Conservation (phyloP, 2,888 invertebrate genomes). For the Eupithecia centaureata region DNA sequence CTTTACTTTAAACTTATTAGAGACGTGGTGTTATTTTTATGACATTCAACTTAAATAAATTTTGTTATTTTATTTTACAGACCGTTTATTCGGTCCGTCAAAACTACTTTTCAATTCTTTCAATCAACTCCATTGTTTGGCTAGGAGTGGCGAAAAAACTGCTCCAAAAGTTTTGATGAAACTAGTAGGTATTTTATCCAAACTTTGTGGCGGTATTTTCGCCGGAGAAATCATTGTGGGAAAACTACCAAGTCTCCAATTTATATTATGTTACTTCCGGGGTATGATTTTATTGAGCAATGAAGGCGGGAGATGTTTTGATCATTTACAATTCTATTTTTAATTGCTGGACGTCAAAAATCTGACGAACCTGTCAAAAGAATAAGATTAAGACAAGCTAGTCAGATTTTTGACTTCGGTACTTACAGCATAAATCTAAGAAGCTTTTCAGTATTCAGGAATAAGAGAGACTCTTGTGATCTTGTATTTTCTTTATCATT, state of each 20-base stretch:
- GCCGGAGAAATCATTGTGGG: not conserved
- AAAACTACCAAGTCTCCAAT: not conserved
- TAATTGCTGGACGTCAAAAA: not conserved
- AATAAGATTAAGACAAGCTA: not conserved
- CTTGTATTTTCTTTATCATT: not conserved
- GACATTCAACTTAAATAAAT: not conserved
- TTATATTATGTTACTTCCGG: not conserved
- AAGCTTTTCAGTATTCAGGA: not conserved
- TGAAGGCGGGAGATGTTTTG: not conserved
- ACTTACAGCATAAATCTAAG: not conserved
- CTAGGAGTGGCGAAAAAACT: not conserved
- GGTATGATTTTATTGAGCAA: not conserved
- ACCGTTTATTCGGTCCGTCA: conserved; percentile 50
- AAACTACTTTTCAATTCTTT: conserved; percentile 40
- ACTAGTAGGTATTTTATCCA: not conserved
- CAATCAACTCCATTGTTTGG: not conserved
- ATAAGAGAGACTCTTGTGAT: not conserved
- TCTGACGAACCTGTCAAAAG: not conserved
- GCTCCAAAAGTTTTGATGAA: not conserved
- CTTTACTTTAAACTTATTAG: not conserved
- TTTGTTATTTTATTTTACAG: not conserved
- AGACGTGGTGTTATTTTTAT: not conserved
- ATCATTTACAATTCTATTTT: not conserved
- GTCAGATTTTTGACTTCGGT: too few species aligned
- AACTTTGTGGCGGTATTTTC: not conserved